These are phyloP conservation scores for Passer domesticus DNA, from an alignment of 2,113 vertebrate species.

Conservation along the genomic window DNA sequence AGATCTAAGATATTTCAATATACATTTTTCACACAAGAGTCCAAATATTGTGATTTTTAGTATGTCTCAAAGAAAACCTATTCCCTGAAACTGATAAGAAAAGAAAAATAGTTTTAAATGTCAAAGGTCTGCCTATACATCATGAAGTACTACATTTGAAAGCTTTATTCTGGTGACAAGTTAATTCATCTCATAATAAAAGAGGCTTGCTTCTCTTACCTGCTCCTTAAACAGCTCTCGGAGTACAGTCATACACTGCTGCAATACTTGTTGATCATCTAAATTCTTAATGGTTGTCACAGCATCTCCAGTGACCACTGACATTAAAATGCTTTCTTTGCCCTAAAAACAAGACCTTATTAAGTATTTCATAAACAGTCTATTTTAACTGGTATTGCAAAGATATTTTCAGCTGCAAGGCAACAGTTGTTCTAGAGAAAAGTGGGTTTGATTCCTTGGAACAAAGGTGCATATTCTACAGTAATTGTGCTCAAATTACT, in stretches of 20 bases:
- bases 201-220: constrained; percentile 71
- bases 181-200: background rate
- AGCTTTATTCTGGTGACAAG: background rate
- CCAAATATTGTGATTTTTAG: background rate
- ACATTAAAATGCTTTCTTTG: constrained; percentile 92
- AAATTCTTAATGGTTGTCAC: constrained; percentile 79
- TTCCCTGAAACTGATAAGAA: background rate
- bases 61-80: background rate
- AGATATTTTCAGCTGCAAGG: background rate
- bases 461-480: background rate
- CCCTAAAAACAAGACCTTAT: constrained; percentile 70
- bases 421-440: background rate
- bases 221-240: constrained; percentile 92
- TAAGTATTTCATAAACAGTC: background rate
- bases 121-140: background rate
- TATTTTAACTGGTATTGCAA: background rate
- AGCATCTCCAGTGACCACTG: constrained; percentile 90
- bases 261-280: constrained; percentile 87
- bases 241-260: constrained; percentile 87
- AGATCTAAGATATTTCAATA: background rate
- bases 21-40: background rate
- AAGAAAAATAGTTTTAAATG: background rate
- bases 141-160: background rate
- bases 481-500: background rate
- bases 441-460: background rate